Conservation (phyloP, 2,113 vertebrate species). For the Xenopus borealis region DNA sequence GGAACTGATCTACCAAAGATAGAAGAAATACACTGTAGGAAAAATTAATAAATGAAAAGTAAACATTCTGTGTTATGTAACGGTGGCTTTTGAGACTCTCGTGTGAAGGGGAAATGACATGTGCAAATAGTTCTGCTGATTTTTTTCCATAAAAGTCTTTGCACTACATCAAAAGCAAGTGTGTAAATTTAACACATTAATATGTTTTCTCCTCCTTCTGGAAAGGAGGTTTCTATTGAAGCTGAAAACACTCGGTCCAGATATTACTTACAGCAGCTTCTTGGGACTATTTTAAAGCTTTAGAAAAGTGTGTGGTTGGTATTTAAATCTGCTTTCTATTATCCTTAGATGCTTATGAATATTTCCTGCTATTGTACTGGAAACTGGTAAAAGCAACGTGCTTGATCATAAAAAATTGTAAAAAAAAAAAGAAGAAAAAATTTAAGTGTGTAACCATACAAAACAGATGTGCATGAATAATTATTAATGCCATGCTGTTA, state of each 20-base stretch:
- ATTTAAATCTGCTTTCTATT: slow-evolving; percentile 37
- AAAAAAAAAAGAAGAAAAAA: background rate
- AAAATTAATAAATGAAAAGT: no score
- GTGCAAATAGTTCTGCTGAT: slow-evolving; percentile 14
- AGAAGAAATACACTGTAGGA: no score
- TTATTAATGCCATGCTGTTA: no score
- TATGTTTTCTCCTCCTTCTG: slow-evolving; percentile 23
- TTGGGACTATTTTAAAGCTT: slow-evolving; percentile 5
- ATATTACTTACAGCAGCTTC: slow-evolving; percentile 13
- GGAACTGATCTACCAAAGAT: no score
- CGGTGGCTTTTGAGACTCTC: slow-evolving; percentile 3
- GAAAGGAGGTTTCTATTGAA: slow-evolving; percentile 2
- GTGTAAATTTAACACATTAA: slow-evolving; percentile 34
- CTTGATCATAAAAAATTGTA: slow-evolving; percentile 5
- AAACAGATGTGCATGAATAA: no score
- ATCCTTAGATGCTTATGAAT: slow-evolving; percentile 26
- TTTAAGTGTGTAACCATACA: no score
- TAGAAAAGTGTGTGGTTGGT: slow-evolving; percentile 6
- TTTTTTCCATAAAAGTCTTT: slow-evolving; percentile 39
- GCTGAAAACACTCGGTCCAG: slow-evolving; percentile 12
- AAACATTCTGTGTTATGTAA: slow-evolving; percentile 1
- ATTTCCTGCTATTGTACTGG: slow-evolving; percentile 36
- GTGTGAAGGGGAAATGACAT: slow-evolving; percentile 21
- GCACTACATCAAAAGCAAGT: slow-evolving; percentile 36
- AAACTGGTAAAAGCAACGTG: slow-evolving; percentile 28